Percentiles rank a stretch among this genome's conserved stretches.
Evolutionary conservation across 2,797 vertebrate genomes (phyloP).

Genomic region (Tragopan temminckii): DNA sequence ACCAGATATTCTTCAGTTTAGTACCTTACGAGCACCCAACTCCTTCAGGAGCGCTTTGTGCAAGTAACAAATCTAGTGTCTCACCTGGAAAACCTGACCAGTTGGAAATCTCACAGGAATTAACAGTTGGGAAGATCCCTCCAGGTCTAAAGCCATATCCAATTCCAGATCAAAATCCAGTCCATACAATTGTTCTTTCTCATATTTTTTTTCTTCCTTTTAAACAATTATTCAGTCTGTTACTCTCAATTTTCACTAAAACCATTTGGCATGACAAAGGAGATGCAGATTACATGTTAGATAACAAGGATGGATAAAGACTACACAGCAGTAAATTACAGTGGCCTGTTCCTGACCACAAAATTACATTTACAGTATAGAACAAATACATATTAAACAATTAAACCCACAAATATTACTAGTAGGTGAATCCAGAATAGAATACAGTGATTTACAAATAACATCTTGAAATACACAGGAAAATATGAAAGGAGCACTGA

Average conservation of each 20-base stretch:
- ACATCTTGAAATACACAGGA: slow-evolving; percentile 43
- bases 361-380: slow-evolving; percentile 42
- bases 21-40: slow-evolving; percentile 3
- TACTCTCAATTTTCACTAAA: background rate
- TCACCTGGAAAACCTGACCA: background rate
- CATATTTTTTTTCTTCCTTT: background rate
- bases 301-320: slow-evolving; percentile 15
- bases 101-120: background rate
- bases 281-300: slow-evolving; percentile 25
- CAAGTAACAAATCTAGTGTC: background rate
- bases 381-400: slow-evolving; percentile 43
- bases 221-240: slow-evolving; percentile 2
- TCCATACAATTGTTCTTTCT: background rate
- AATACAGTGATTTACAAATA: slow-evolving; percentile 28
- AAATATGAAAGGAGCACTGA: slow-evolving; percentile 56
- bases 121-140: background rate
- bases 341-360: background rate
- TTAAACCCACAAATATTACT: slow-evolving; percentile 39
- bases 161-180: slow-evolving; percentile 32
- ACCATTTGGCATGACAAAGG: slow-evolving; percentile 6
- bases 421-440: slow-evolving; percentile 19
- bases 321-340: slow-evolving; percentile 1
- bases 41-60: background rate
- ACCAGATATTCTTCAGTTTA: slow-evolving; percentile 12
- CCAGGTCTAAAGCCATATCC: slow-evolving; percentile 19